These are phyloP conservation scores for Indicator indicator DNA, from an alignment of 2,113 vertebrate species.

Conservation along the genomic window DNA sequence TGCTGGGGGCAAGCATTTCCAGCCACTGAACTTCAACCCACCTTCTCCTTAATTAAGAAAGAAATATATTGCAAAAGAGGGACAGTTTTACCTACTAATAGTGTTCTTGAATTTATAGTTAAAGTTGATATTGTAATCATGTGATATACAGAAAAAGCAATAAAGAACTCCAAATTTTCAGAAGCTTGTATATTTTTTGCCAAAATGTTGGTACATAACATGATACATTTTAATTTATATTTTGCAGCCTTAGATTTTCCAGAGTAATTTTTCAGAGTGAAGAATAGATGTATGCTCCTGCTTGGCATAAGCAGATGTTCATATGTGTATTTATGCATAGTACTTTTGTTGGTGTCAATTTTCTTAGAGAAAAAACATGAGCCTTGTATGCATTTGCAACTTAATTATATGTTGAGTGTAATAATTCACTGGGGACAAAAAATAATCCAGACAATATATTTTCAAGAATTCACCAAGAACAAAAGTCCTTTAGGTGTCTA, in stretches of 20 bases:
- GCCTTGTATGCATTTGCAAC: neutral
- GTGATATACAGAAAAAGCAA: neutral
- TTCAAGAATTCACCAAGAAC: neutral
- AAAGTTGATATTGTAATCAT: neutral
- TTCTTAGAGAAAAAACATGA: neutral
- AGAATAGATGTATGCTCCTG: neutral
- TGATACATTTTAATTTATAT: neutral
- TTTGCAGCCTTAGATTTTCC: neutral
- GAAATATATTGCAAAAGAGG: neutral
- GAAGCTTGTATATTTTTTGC: neutral
- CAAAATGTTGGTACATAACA: neutral
- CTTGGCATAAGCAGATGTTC: neutral
- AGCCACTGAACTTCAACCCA: neutral
- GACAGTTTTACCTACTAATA: neutral
- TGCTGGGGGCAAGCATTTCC: neutral
- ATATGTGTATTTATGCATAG: neutral
- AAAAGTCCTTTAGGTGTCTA: neutral
- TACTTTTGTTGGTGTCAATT: neutral
- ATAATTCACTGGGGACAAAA: neutral
- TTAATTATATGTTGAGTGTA: neutral
- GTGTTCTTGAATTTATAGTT: neutral
- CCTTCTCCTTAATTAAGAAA: neutral
- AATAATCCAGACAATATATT: neutral
- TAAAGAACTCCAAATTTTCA: neutral
- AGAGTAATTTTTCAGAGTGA: neutral